Evolutionary conservation across 2,888 invertebrate species (phyloP).

Genomic region (Pyrgus malvae): DNA sequence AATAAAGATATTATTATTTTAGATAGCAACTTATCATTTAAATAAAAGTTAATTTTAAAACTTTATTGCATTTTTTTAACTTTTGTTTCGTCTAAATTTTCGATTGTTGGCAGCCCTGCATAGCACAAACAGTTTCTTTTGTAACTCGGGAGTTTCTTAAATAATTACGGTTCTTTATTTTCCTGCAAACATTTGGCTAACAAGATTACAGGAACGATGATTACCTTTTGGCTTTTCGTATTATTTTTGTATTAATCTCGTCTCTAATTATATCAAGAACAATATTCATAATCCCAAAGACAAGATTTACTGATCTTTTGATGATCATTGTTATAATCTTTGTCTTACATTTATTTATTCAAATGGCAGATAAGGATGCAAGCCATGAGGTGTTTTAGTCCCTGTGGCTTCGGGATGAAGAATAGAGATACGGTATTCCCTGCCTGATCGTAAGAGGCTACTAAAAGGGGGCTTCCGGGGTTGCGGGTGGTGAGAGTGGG

Average conservation of each 20-base stretch:
- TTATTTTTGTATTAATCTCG: constrained; percentile 34
- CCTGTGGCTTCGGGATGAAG: too few species aligned
- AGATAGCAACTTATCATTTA: too few species aligned
- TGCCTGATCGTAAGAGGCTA: too few species aligned
- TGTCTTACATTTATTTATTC: neutral
- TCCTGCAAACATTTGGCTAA: constrained; percentile 66
- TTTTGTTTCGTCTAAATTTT: neutral
- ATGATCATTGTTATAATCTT: neutral
- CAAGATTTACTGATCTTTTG: constrained; percentile 7
- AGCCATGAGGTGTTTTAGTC: too few species aligned
- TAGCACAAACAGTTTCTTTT: constrained; percentile 42
- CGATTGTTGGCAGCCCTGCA: constrained; percentile 17
- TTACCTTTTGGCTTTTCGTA: constrained; percentile 57
- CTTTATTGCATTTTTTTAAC: too few species aligned
- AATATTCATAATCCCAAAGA: constrained; percentile 23
- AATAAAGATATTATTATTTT: too few species aligned
- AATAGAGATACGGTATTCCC: too few species aligned
- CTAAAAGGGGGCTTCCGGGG: too few species aligned
- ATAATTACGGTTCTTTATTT: constrained; percentile 68
- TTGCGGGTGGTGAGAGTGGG: too few species aligned
- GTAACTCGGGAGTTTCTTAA: constrained; percentile 58
- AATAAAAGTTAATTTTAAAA: too few species aligned
- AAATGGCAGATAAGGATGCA: neutral
- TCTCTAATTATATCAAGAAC: constrained; percentile 31
- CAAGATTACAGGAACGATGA: constrained; percentile 58